Evolutionary conservation across 2,113 vertebrate species (phyloP).

Genomic region (Actenoides lindsayi): DNA sequence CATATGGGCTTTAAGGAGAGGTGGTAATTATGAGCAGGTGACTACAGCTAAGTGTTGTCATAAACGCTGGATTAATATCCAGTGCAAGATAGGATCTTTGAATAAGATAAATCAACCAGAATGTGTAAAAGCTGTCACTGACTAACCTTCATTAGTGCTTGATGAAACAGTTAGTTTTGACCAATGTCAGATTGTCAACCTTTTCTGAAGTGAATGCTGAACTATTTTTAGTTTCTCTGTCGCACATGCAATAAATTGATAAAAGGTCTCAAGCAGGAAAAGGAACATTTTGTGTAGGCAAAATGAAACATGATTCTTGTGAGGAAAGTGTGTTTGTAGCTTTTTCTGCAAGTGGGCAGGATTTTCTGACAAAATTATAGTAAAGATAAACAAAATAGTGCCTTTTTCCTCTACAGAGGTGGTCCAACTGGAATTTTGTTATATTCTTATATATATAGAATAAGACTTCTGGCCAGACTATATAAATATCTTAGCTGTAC

Average conservation of each 20-base stretch:
- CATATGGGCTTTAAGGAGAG: neutral
- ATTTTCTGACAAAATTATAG: neutral
- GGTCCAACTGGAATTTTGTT: neutral
- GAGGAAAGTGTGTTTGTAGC: neutral
- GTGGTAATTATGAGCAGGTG: neutral
- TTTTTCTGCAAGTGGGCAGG: neutral
- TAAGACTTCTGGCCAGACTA: neutral
- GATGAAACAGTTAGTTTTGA: neutral
- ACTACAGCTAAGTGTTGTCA: neutral
- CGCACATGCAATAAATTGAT: neutral
- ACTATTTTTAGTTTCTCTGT: neutral
- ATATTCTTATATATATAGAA: neutral
- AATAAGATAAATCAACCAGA: neutral
- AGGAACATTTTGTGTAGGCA: neutral
- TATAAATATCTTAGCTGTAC: neutral
- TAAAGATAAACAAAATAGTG: neutral
- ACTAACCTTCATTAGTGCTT: neutral
- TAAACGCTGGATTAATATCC: neutral
- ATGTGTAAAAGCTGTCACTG: neutral
- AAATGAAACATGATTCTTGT: neutral
- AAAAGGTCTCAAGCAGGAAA: neutral
- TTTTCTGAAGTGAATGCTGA: neutral
- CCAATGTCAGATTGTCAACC: neutral
- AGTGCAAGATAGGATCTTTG: neutral
- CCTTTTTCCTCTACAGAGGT: neutral